Evolutionary conservation across 2,113 vertebrate genomes (phyloP), one percentile per base, ranked within the genome.

Genomic region (Petromus typicus): DNA sequence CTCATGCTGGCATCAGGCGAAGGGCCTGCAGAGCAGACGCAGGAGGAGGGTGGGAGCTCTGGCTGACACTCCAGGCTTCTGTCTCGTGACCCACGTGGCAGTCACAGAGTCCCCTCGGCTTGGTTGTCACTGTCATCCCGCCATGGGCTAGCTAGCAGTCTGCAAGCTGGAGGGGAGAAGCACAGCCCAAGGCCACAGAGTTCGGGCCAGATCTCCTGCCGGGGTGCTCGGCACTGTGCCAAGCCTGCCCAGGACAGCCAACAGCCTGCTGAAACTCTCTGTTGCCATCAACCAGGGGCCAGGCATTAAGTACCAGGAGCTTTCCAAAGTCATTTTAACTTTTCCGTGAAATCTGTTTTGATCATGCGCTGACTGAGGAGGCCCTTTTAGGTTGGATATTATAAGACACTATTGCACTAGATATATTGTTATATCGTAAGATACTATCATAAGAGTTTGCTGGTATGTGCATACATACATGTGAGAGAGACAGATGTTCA

Each of bases 41-140:
- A 51, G 25, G 0, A 27, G 61, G 18, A 51, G 23, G 51, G 18
- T 32, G 13, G 25, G 37, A 86, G 80, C 25, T 20, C n/a, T 4
- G 40, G 45, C 32, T 45, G n/a, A 71, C 3, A 17, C 10, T 5
- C 48, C 48, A 10, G 48, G 48, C 48, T 51, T 10, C 48, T 51
- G n/a, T n/a, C 48, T 51, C 48, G 10, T 51, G 48, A 51, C 6
- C 48, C 48, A 7, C 48, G 48, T 51, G 48, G 48, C 48, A 51
- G 48, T 51, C 48, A 51, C 25, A 6, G 2, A 0, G 6, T 6
- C 9, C 40, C 71, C n/a, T 5, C 11, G 0, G 5, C 0, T 14
- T 3, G 45, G 78, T 57, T 3, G 22, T 6, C 23, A 20, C 9
- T 40, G 1, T 2, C 59, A n/a, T 66, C 40, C 25, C 71, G 40